Conservation (phyloP, 2,113 vertebrate genomes). For the Hyperoodon ampullatus region DNA sequence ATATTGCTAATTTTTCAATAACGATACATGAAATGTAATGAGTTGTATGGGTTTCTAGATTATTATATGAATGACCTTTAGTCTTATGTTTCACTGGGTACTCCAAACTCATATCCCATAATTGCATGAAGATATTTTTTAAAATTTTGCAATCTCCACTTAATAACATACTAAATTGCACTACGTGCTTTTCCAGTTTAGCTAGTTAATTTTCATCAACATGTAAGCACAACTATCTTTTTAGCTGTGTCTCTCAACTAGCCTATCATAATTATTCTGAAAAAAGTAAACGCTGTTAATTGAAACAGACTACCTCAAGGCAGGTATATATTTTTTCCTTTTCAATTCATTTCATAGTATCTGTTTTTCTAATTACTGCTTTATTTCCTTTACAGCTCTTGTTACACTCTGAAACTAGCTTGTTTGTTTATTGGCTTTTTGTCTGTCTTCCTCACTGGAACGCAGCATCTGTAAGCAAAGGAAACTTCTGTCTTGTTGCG, state of each 20-base stretch:
- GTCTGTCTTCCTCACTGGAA: neutral
- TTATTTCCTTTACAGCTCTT: neutral
- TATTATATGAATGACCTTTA: slow-evolving; percentile 36
- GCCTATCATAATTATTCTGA: neutral
- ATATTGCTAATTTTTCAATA: slow-evolving; percentile 64
- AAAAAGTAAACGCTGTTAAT: neutral
- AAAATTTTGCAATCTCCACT: neutral
- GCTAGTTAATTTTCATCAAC: neutral
- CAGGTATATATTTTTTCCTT: neutral
- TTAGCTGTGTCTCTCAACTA: neutral
- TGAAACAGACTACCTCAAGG: neutral
- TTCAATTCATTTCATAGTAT: neutral
- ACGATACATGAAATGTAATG: slow-evolving; percentile 48
- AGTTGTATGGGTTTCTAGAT: neutral
- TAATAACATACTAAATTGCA: neutral
- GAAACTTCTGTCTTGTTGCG: neutral
- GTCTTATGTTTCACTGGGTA: slow-evolving; percentile 17
- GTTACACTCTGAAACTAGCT: neutral
- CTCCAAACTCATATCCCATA: slow-evolving; percentile 36
- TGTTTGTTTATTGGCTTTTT: neutral
- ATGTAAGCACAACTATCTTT: neutral
- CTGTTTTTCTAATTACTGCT: neutral
- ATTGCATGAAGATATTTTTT: neutral
- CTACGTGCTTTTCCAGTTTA: neutral
- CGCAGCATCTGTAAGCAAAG: neutral